Conservation (phyloP, 2,113 vertebrate genomes). For the Larimichthys polyactis region DNA sequence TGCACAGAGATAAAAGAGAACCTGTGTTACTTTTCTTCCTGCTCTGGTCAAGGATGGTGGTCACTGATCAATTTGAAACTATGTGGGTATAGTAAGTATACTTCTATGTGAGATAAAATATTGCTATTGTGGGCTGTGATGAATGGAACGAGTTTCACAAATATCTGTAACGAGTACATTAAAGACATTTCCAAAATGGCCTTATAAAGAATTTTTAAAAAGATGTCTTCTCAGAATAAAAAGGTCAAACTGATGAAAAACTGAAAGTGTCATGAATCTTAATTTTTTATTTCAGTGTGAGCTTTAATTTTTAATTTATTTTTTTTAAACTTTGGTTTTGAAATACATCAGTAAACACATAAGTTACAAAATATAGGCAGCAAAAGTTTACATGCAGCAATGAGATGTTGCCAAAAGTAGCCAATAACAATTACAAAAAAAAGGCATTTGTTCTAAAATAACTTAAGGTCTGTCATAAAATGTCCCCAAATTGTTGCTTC, state of each 20-base stretch:
- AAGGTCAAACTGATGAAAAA: conserved; percentile 71
- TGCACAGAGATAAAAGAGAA: conserved; percentile 48
- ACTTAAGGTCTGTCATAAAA: conserved; percentile 42
- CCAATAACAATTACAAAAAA: conserved; percentile 31
- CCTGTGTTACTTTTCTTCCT: conserved; percentile 56
- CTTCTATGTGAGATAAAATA: conserved; percentile 66
- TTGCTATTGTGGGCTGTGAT: conserved; percentile 70
- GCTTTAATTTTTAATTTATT: conserved; percentile 2
- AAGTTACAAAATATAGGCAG: conserved; percentile 33
- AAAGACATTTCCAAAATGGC: conserved; percentile 83
- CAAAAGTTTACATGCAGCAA: conserved; percentile 5
- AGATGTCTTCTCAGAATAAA: conserved; percentile 78
- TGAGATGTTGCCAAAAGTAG: conserved; percentile 16
- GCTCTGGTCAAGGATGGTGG: conserved; percentile 46
- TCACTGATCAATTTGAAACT: conserved; percentile 65
- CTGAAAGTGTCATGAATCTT: conserved; percentile 15
- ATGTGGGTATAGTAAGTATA: conserved; percentile 52
- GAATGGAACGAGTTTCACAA: conserved; percentile 76
- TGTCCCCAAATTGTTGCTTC: background rate
- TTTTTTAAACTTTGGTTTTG: conserved; percentile 51
- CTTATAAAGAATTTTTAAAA: conserved; percentile 83
- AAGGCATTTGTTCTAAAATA: conserved; percentile 40
- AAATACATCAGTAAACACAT: conserved; percentile 47
- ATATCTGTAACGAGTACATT: conserved; percentile 78
- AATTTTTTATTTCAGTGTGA: conserved; percentile 30